Percentiles rank a stretch among this genome's conserved stretches.
Conservation (phyloP, 2,113 vertebrate species). For the Morone saxatilis region DNA sequence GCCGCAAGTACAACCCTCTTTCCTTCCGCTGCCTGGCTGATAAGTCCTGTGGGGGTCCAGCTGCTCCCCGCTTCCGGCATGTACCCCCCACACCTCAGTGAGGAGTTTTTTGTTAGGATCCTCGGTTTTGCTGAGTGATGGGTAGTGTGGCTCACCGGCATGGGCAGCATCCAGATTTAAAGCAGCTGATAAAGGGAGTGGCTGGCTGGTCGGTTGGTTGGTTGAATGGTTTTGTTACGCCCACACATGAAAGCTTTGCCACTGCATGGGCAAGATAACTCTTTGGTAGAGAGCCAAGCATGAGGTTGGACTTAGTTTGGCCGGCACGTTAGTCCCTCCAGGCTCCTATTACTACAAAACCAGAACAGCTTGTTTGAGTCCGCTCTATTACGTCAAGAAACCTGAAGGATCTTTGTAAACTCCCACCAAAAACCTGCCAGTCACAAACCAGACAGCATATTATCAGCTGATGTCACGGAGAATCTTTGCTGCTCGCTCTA, state of each 20-base stretch:
- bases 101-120: slow-evolving; percentile 59
- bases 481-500: slow-evolving; percentile 53
- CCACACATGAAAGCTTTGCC: slow-evolving; percentile 50
- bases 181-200: slow-evolving; percentile 66
- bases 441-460: slow-evolving; percentile 60
- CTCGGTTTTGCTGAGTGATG: slow-evolving; percentile 40
- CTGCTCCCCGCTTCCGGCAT: slow-evolving; percentile 75
- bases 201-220: slow-evolving; percentile 57
- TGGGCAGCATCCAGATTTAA: slow-evolving; percentile 56
- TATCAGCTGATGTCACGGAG: slow-evolving; percentile 59
- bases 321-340: slow-evolving; percentile 58
- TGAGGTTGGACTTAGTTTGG: slow-evolving; percentile 69
- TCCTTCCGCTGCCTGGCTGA: slow-evolving; percentile 81
- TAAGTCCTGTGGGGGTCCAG: slow-evolving; percentile 68
- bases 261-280: slow-evolving; percentile 68
- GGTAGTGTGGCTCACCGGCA: slow-evolving; percentile 52
- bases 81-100: slow-evolving; percentile 68
- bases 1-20: slow-evolving; percentile 84
- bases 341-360: slow-evolving; percentile 47
- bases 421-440: slow-evolving; percentile 61
- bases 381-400: background rate
- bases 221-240: slow-evolving; percentile 51
- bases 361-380: slow-evolving; percentile 34
- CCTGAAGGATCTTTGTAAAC: slow-evolving; percentile 24
- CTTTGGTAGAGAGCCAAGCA: slow-evolving; percentile 58